These are phyloP conservation scores for Sphecodes monilicornis DNA, from an alignment of 2,888 invertebrate species.

Conservation along the genomic window DNA sequence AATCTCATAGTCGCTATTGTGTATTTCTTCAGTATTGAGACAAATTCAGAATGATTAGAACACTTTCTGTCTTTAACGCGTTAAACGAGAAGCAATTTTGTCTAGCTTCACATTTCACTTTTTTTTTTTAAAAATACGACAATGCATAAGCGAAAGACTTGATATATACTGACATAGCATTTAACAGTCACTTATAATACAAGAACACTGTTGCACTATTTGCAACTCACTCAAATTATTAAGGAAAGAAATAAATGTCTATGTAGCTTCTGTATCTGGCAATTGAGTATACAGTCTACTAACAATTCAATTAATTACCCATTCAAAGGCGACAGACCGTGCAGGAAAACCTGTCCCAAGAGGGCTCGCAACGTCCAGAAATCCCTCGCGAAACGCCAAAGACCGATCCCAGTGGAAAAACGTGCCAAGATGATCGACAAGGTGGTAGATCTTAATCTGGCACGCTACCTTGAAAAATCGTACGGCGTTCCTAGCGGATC, in stretches of 20 bases:
- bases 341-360: conserved; percentile 72
- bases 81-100: no score
- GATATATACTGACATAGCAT: no score
- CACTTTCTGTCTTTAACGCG: no score
- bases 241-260: neutral
- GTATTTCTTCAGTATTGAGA: no score
- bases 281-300: neutral
- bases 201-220: no score
- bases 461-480: conserved; percentile 64
- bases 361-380: conserved; percentile 44
- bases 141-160: no score
- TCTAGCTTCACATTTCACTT: no score
- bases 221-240: neutral
- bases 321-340: conserved; percentile 68
- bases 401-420: conserved; percentile 32
- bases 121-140: no score
- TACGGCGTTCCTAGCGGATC: conserved; percentile 39
- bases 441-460: conserved; percentile 71
- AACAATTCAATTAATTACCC: neutral
- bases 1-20: no score
- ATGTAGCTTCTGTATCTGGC: neutral
- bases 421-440: conserved; percentile 67
- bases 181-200: no score
- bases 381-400: neutral
- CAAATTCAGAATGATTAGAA: no score